A percentile compares a stretch with the other conserved stretches of the same genome.
These are phyloP conservation scores for Virgularia gustaviana DNA, from an alignment of 92 coral and sea anemone genomes.

Conservation along the genomic window DNA sequence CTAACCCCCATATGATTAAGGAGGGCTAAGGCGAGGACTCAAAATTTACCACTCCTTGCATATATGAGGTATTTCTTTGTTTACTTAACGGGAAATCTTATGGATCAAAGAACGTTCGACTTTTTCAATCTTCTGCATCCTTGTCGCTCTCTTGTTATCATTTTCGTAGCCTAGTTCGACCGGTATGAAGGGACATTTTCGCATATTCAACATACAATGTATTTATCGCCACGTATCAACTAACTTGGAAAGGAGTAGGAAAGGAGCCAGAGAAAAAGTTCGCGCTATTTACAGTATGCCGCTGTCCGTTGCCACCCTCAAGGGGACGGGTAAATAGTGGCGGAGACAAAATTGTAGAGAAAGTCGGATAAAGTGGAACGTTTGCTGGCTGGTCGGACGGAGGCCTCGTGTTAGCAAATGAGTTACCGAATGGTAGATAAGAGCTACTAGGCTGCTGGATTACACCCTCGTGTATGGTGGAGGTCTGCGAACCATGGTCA, in stretches of 20 bases:
- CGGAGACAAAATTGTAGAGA: conserved; percentile 3
- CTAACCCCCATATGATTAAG: no score
- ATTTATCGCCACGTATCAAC: neutral
- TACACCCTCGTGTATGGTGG: conserved; percentile 1
- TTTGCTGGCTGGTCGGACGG: neutral
- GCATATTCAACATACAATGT: no score
- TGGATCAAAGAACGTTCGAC: no score
- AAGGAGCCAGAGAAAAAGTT: neutral
- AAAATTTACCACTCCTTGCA: no score
- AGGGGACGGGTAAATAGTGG: neutral
- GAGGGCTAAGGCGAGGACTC: no score
- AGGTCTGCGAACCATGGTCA: conserved; percentile 8
- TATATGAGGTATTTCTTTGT: no score
- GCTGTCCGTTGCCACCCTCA: neutral
- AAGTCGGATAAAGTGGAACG: neutral
- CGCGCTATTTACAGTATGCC: neutral
- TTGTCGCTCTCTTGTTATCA: no score
- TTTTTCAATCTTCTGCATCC: no score
- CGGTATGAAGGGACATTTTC: no score
- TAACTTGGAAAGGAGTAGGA: conserved; percentile 7
- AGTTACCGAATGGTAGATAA: neutral
- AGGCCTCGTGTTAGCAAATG: neutral
- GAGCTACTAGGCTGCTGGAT: neutral
- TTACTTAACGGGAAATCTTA: no score
- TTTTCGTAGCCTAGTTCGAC: no score